Conservation (phyloP, 2,797 vertebrate genomes). For the Gymnocypris eckloni region DNA sequence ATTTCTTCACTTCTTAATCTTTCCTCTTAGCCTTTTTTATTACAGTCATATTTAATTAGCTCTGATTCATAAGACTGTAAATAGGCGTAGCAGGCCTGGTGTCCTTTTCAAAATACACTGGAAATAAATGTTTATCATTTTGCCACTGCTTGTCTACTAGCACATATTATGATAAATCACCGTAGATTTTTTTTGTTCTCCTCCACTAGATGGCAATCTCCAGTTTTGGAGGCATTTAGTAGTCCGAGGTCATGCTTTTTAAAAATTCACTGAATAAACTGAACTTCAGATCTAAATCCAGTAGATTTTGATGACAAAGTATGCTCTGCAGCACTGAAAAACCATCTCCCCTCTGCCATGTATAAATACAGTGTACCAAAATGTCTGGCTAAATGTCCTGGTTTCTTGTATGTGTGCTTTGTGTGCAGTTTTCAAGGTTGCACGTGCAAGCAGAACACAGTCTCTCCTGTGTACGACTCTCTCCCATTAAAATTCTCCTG, state of each 20-base stretch:
- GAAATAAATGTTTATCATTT: conserved; percentile 11
- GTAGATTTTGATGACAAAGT: conserved; percentile 24
- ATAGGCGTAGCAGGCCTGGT: background rate
- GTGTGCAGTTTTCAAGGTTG: conserved; percentile 58
- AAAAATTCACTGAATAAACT: conserved; percentile 18
- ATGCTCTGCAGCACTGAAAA: background rate
- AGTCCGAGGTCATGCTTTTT: background rate
- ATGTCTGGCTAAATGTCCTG: conserved; percentile 30
- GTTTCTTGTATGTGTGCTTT: conserved; percentile 43
- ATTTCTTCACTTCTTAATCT: background rate
- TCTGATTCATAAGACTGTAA: background rate
- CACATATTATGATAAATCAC: conserved; percentile 20
- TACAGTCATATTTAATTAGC: conserved; percentile 1
- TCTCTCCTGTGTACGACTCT: conserved; percentile 35
- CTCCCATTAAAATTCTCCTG: conserved; percentile 26
- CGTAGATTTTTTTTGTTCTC: background rate
- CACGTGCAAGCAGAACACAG: conserved; percentile 52
- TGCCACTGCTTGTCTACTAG: background rate
- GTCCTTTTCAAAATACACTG: background rate
- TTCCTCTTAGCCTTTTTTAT: background rate
- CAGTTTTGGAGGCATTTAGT: conserved; percentile 39
- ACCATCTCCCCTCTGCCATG: background rate
- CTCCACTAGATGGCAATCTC: conserved; percentile 61
- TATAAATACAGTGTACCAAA: conserved; percentile 25
- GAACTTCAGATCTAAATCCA: conserved; percentile 17